These are phyloP conservation scores for Allygus modestus DNA, from an alignment of 2,888 invertebrate species.

Conservation along the genomic window DNA sequence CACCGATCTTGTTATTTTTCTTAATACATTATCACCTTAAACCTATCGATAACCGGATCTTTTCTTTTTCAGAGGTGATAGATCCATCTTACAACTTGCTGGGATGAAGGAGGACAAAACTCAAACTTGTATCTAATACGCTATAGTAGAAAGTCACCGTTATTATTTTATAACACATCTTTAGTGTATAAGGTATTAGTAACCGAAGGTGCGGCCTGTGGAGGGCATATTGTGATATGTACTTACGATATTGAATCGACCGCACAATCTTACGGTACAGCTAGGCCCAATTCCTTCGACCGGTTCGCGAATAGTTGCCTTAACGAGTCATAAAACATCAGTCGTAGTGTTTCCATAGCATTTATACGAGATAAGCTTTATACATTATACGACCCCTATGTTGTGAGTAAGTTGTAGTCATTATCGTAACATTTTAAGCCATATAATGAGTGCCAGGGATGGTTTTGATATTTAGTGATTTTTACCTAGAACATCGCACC, in stretches of 20 bases:
- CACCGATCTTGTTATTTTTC: too few relatives aligned
- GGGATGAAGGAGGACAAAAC: constrained; percentile 34
- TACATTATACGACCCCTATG: neutral
- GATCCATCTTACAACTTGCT: constrained; percentile 37
- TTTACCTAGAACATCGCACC: neutral
- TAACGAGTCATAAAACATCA: neutral
- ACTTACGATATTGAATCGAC: constrained; percentile 7
- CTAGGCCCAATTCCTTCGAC: constrained; percentile 4
- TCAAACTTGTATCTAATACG: neutral
- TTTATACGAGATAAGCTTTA: constrained; percentile 17
- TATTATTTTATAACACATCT: neutral
- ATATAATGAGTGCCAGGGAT: neutral
- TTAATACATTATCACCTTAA: too few relatives aligned
- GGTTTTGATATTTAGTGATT: neutral
- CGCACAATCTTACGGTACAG: neutral
- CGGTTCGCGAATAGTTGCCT: constrained; percentile 12
- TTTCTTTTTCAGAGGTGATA: constrained; percentile 17
- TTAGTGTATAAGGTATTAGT: constrained; percentile 7
- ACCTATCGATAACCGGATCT: neutral
- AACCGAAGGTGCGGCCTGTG: neutral
- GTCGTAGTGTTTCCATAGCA: constrained; percentile 20
- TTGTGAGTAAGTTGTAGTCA: neutral
- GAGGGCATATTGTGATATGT: constrained; percentile 40
- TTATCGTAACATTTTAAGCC: constrained; percentile 1
- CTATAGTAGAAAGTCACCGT: constrained; percentile 21